Conservation (phyloP, 2,113 vertebrate genomes). For the Prochilodus magdalenae region DNA sequence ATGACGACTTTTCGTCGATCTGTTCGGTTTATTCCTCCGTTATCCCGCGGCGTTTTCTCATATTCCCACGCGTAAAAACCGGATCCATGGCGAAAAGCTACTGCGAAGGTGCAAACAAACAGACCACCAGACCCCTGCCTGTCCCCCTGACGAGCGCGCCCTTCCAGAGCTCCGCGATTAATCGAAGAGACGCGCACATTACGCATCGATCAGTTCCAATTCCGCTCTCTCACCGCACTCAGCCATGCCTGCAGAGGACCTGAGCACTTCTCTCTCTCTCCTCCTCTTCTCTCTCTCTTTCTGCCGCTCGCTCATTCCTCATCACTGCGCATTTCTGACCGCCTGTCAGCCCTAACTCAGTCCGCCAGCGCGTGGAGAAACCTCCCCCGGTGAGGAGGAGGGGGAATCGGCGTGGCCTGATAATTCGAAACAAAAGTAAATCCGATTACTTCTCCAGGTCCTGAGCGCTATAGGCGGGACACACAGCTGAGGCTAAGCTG, state of each 20-base stretch:
- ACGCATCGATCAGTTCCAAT: neutral
- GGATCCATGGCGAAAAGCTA: neutral
- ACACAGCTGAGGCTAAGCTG: too few relatives aligned
- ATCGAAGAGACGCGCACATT: neutral
- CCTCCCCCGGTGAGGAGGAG: neutral
- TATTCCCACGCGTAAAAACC: conserved; percentile 16
- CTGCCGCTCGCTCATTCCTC: neutral
- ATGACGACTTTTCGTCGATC: neutral
- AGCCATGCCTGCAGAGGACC: neutral
- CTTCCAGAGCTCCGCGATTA: too few relatives aligned
- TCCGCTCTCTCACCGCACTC: neutral
- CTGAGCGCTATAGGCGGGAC: neutral
- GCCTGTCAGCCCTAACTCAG: neutral
- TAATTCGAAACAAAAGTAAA: conserved; percentile 15
- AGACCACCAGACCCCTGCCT: too few relatives aligned
- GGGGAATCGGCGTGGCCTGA: neutral
- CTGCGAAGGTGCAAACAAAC: neutral
- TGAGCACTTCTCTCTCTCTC: too few relatives aligned
- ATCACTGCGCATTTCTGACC: neutral
- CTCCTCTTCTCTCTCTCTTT: too few relatives aligned
- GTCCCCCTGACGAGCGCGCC: too few relatives aligned
- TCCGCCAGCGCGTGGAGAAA: neutral
- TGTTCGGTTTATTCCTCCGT: neutral
- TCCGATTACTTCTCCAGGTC: conserved; percentile 19
- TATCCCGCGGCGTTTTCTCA: neutral